A percentile compares a stretch with the other conserved stretches of the same genome.
Conservation (phyloP, 2,113 vertebrate genomes). For the Nothoprocta perdicaria region DNA sequence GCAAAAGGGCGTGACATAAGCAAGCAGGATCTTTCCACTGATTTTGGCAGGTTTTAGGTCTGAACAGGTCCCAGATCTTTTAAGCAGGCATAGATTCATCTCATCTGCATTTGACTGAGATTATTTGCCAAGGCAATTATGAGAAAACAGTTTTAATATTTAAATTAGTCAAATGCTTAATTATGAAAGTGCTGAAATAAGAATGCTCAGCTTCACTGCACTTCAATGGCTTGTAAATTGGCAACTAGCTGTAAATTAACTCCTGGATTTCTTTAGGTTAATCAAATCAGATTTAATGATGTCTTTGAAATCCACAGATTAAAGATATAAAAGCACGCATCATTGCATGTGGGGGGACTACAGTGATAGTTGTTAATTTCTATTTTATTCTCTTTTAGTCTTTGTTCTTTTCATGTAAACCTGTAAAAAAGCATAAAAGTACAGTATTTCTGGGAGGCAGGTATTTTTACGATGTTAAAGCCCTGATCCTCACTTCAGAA, state of each 20-base stretch:
- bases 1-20: neutral
- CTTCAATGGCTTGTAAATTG: constrained; percentile 50
- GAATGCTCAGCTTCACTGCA: constrained; percentile 35
- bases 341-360: neutral
- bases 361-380: neutral
- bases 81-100: neutral
- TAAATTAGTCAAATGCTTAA: constrained; percentile 54
- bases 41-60: neutral
- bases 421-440: neutral
- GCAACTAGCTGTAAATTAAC: constrained; percentile 44
- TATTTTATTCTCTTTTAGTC: neutral
- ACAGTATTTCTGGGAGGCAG: neutral
- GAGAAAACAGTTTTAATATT: constrained; percentile 55
- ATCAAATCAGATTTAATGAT: constrained; percentile 52
- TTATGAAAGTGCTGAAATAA: constrained; percentile 45
- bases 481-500: neutral
- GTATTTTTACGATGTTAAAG: neutral
- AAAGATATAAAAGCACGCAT: constrained; percentile 32
- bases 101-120: neutral
- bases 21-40: neutral
- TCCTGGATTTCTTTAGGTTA: constrained; percentile 49
- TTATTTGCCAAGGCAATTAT: neutral
- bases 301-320: constrained; percentile 46
- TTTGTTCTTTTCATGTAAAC: neutral
- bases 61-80: neutral